phyloP scores from a whole-genome alignment of 2,113 vertebrate genomes.

The Ariopsis seemanni region DNA sequence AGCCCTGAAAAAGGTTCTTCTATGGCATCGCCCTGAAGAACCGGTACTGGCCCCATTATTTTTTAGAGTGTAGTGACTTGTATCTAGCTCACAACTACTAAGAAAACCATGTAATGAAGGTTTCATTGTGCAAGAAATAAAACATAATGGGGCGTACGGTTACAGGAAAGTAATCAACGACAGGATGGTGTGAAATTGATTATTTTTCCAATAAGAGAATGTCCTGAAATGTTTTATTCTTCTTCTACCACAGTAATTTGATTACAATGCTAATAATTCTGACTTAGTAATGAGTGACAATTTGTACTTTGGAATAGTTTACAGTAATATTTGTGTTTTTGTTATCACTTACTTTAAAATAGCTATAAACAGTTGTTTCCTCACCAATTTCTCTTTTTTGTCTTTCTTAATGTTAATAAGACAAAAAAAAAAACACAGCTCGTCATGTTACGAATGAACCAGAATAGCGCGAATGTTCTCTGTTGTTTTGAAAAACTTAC shows the following conservation, averaged over 20 bases:
- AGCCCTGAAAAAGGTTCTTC: too few relatives aligned
- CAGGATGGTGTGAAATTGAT: not conserved
- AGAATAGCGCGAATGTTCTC: not conserved
- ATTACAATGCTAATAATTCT: not conserved
- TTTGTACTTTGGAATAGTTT: not conserved
- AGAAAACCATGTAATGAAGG: not conserved
- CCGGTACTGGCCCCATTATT: too few relatives aligned
- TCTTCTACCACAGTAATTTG: not conserved
- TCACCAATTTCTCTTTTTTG: not conserved
- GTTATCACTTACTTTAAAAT: not conserved
- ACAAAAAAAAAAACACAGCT: not conserved
- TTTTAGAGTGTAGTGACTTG: not conserved
- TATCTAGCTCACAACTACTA: not conserved
- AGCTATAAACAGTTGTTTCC: not conserved
- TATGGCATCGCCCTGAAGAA: too few relatives aligned
- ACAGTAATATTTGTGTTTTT: not conserved
- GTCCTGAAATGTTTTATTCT: not conserved
- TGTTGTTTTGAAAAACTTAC: not conserved
- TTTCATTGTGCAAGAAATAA: not conserved
- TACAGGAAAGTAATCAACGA: not conserved
- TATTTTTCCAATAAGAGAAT: not conserved
- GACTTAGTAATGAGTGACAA: not conserved
- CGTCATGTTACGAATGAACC: not conserved
- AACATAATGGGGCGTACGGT: not conserved
- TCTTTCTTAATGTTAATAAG: not conserved